A percentile compares a stretch with the other conserved stretches of the same genome.
Conservation (phyloP, 1,140 invertebrate genomes). For the Mactra quadrangularis region DNA sequence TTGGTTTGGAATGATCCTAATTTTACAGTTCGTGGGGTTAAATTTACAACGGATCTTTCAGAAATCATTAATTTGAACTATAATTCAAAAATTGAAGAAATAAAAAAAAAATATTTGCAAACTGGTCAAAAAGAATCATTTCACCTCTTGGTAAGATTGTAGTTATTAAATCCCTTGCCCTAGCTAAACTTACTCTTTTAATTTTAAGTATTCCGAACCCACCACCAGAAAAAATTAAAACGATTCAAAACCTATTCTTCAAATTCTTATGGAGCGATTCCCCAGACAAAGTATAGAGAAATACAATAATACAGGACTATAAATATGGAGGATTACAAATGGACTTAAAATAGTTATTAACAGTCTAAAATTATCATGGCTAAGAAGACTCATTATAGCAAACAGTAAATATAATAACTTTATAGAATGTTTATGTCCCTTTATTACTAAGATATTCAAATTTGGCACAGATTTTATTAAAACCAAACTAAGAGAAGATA, state of each 20-base stretch:
- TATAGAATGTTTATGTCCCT: neutral
- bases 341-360: neutral
- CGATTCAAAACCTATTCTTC: neutral
- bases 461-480: conserved; percentile 2
- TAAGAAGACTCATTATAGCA: neutral
- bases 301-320: neutral
- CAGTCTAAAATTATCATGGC: conserved; percentile 1
- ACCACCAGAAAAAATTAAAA: neutral
- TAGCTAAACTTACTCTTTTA: neutral
- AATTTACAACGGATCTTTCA: no score
- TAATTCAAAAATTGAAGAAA: conserved; percentile 17
- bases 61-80: no score
- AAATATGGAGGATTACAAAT: no score
- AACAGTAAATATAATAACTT: neutral
- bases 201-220: conserved; percentile 6
- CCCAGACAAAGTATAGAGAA: conserved; percentile 2
- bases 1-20: neutral
- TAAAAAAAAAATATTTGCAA: neutral
- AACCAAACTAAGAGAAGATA: neutral
- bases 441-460: neutral
- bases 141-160: neutral
- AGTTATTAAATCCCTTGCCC: neutral
- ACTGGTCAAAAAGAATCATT: conserved; percentile 8
- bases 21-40: no score
- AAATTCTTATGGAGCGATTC: conserved; percentile 4